Evolutionary conservation across 2,797 vertebrate species (phyloP).

Genomic region (Sebastes itinus): DNA sequence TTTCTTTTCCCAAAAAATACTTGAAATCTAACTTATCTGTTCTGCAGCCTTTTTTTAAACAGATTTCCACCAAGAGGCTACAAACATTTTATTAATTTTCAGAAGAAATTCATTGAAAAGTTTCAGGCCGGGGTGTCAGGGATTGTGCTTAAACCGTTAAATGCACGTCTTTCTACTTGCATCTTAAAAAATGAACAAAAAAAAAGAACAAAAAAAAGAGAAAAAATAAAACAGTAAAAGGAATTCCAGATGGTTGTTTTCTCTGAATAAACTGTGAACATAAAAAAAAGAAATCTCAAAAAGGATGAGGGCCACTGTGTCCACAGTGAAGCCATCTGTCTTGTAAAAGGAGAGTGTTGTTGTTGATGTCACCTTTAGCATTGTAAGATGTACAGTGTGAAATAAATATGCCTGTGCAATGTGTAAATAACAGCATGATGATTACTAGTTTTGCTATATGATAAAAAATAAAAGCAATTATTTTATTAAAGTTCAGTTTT

Average conservation of each 20-base stretch:
- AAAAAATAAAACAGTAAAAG: constrained; percentile 79
- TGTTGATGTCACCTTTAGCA: constrained; percentile 89
- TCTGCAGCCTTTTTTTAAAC: constrained; percentile 69
- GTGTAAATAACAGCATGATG: constrained; percentile 97
- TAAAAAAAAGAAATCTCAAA: constrained; percentile 74
- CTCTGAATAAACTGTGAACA: constrained; percentile 86
- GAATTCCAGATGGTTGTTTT: constrained; percentile 81
- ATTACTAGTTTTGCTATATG: constrained; percentile 97
- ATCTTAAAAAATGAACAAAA: constrained; percentile 84
- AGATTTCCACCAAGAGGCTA: constrained; percentile 67
- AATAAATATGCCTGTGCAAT: constrained; percentile 89
- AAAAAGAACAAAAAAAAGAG: constrained; percentile 66
- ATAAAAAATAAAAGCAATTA: constrained; percentile 98
- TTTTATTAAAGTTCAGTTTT: constrained; percentile 97
- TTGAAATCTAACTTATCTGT: constrained; percentile 68
- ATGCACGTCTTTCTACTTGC: constrained; percentile 90
- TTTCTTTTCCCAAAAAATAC: constrained; percentile 54
- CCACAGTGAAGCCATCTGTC: constrained; percentile 82
- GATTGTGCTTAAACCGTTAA: constrained; percentile 81
- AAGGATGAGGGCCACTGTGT: constrained; percentile 81
- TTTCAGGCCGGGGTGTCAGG: constrained; percentile 80
- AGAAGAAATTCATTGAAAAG: constrained; percentile 71
- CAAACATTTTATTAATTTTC: constrained; percentile 69
- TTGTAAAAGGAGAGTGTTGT: constrained; percentile 87
- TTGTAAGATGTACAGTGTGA: constrained; percentile 90